Conservation (phyloP, 1,140 invertebrate species). For the Oncopodura yosiiana region DNA sequence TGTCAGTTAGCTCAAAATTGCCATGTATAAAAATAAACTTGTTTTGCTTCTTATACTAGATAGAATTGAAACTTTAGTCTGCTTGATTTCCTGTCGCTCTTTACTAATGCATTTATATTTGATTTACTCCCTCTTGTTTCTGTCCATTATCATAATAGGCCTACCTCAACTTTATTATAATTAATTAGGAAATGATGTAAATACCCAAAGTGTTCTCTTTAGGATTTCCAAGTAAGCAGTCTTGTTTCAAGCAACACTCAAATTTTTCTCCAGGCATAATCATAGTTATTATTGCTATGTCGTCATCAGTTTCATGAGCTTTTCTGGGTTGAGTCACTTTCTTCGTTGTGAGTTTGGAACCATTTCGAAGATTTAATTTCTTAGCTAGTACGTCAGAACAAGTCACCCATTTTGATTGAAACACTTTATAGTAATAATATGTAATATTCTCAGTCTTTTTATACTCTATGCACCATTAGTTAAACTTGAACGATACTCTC, state of each 20-base stretch:
- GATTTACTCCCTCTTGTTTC: too few species aligned
- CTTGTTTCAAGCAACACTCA: conserved; percentile 58
- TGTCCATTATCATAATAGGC: too few species aligned
- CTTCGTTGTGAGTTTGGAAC: conserved; percentile 28
- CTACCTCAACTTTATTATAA: too few species aligned
- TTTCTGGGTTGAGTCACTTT: conserved; percentile 40
- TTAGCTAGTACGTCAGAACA: conserved; percentile 22
- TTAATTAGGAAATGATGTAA: too few species aligned
- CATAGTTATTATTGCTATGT: conserved; percentile 72
- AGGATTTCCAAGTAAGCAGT: conserved; percentile 64
- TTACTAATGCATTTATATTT: too few species aligned
- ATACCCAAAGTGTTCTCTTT: conserved; percentile 67
- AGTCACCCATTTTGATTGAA: conserved; percentile 34
- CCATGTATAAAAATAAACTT: too few species aligned
- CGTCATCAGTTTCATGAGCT: conserved; percentile 69
- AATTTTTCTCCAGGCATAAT: conserved; percentile 64
- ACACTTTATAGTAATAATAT: not conserved
- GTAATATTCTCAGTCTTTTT: not conserved
- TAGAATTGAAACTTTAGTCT: too few species aligned
- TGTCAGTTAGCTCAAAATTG: too few species aligned
- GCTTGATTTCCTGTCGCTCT: too few species aligned
- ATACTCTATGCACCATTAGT: not conserved
- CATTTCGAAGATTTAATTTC: conserved; percentile 26
- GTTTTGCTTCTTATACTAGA: too few species aligned
- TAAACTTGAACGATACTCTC: too few species aligned